Conservation (phyloP, 2,888 invertebrate genomes). For the Hydroisotoma schaefferi region DNA sequence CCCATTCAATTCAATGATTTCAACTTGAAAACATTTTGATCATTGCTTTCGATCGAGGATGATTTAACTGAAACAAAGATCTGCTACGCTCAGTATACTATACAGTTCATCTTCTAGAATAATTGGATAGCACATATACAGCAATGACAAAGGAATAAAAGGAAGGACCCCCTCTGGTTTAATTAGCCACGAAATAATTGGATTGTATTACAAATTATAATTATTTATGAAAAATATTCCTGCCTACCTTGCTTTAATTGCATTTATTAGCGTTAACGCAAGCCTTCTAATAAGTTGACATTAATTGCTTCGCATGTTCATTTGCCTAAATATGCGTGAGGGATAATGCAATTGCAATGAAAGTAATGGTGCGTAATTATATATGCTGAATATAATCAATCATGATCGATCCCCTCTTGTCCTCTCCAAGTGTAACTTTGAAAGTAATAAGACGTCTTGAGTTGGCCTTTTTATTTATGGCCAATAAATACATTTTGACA, state of each 20-base stretch:
- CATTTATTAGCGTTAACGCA: conserved; percentile 7
- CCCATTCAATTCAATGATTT: not conserved
- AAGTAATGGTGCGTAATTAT: too few species aligned
- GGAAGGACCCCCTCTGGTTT: not conserved
- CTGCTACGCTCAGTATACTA: not conserved
- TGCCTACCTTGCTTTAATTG: conserved; percentile 7
- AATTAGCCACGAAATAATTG: not conserved
- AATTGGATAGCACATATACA: not conserved
- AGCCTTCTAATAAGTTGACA: not conserved
- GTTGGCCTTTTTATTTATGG: too few species aligned
- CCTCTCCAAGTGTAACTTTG: too few species aligned
- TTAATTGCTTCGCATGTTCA: not conserved
- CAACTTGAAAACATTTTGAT: not conserved
- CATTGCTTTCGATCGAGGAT: not conserved
- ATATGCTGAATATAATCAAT: too few species aligned
- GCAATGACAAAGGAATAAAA: not conserved
- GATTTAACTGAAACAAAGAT: too few species aligned
- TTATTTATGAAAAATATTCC: not conserved
- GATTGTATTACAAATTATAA: conserved; percentile 1
- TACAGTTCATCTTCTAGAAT: not conserved
- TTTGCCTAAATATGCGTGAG: too few species aligned
- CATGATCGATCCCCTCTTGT: too few species aligned
- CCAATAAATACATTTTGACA: too few species aligned
- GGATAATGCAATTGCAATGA: too few species aligned
- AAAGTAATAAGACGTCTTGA: too few species aligned